Conservation (phyloP, 2,113 vertebrate genomes). For the Poicephalus meyeri region DNA sequence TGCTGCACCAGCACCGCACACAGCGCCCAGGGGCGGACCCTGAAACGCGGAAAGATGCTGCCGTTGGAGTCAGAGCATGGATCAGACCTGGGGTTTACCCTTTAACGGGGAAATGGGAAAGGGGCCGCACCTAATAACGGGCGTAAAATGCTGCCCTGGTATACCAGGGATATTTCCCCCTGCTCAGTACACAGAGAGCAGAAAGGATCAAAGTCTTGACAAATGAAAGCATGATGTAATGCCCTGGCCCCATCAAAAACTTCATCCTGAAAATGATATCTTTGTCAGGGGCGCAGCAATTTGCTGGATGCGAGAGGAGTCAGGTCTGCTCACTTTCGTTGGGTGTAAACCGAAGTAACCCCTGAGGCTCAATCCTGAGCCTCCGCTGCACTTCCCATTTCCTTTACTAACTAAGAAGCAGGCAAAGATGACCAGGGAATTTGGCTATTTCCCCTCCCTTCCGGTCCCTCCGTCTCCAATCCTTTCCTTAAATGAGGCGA, state of each 20-base stretch:
- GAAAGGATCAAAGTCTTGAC: not conserved
- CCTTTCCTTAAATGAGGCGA: not conserved
- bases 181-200: not conserved
- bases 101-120: not conserved
- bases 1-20: not conserved
- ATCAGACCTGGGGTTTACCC: rapidly evolving
- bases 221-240: constrained; percentile 1
- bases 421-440: not conserved
- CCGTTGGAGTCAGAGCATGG: rapidly evolving
- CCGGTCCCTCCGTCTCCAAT: not conserved
- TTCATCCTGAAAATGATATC: constrained; percentile 16
- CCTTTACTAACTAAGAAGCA: not conserved
- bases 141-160: not conserved
- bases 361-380: not conserved
- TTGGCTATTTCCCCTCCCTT: not conserved
- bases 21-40: not conserved
- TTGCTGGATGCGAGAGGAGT: not conserved
- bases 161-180: not conserved
- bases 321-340: not conserved
- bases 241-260: not conserved
- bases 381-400: not conserved
- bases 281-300: not conserved
- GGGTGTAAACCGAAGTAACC: not conserved
- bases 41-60: not conserved
- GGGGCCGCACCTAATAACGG: not conserved